Percentiles rank a stretch among this genome's conserved stretches.
Evolutionary conservation across 2,113 vertebrate genomes (phyloP).

Genomic region (Halcyon malimbica): DNA sequence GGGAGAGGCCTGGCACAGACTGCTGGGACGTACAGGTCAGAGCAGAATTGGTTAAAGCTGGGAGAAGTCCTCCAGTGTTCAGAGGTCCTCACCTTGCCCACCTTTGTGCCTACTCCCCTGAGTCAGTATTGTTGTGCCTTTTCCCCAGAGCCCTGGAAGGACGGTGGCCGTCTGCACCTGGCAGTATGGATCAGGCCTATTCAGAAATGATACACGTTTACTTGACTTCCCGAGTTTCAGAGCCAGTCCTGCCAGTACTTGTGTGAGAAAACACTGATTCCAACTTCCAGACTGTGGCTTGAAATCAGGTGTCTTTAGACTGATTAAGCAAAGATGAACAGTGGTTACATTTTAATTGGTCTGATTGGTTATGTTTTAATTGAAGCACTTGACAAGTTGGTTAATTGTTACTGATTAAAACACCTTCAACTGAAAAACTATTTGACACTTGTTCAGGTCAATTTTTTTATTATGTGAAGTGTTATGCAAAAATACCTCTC

Average conservation of each 20-base stretch:
- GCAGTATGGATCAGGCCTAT: not conserved
- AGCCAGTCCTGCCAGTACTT: fast-evolving
- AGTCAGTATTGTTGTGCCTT: not conserved
- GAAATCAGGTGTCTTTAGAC: not conserved
- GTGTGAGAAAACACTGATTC: not conserved
- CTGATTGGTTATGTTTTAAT: conserved; percentile 33
- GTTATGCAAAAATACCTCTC: not conserved
- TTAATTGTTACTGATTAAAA: conserved; percentile 37
- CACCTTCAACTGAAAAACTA: not conserved
- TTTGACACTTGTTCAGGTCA: not conserved
- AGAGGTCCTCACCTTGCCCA: not conserved
- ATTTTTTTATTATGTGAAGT: not conserved
- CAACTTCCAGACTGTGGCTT: not conserved
- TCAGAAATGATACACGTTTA: not conserved
- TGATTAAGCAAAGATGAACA: not conserved
- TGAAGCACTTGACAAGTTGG: not conserved
- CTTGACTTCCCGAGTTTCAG: not conserved
- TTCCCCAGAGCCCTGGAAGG: not conserved
- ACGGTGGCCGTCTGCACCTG: not conserved
- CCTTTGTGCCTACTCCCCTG: not conserved
- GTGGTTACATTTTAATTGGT: conserved; percentile 6
- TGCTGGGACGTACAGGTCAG: not conserved
- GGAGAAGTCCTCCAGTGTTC: not conserved
- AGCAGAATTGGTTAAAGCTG: not conserved
- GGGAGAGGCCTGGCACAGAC: not conserved